Evolutionary conservation across 2,888 invertebrate genomes (phyloP).

Genomic region (Pegoplata infirma): DNA sequence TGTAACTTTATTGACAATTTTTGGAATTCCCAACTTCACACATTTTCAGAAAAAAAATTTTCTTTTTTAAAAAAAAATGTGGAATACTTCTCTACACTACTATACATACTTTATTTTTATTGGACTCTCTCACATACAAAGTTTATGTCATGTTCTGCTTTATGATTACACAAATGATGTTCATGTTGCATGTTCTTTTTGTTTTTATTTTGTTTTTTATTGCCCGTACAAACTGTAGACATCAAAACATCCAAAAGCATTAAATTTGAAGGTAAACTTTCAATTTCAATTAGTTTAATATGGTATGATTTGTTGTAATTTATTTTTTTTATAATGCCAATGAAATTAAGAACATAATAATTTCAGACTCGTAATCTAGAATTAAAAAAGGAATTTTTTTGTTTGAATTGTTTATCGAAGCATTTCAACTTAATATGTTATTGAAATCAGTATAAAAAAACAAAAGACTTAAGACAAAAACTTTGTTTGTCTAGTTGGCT

Average conservation of each 20-base stretch:
- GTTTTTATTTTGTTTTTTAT: no score
- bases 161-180: constrained; percentile 53
- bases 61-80: background rate
- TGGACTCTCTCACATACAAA: constrained; percentile 9
- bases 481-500: background rate
- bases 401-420: constrained; percentile 7
- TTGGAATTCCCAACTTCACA: no score
- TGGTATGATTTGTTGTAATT: constrained; percentile 55
- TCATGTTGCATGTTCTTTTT: constrained; percentile 28
- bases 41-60: no score
- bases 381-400: constrained; percentile 39
- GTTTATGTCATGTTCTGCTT: constrained; percentile 52
- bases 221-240: no score
- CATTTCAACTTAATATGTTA: constrained; percentile 1
- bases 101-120: constrained; percentile 9
- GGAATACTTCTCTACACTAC: background rate
- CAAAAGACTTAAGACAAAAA: constrained; percentile 31
- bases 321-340: constrained; percentile 19
- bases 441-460: background rate
- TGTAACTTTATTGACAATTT: no score
- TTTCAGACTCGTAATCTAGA: constrained; percentile 23
- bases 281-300: constrained; percentile 56
- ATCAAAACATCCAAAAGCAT: constrained; percentile 11
- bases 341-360: constrained; percentile 39
- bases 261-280: constrained; percentile 59